Percentiles rank a stretch among this genome's conserved stretches.
phyloP scores from a whole-genome alignment of 2,797 vertebrate genomes.

The Acrossocheilus wenchowensis region DNA sequence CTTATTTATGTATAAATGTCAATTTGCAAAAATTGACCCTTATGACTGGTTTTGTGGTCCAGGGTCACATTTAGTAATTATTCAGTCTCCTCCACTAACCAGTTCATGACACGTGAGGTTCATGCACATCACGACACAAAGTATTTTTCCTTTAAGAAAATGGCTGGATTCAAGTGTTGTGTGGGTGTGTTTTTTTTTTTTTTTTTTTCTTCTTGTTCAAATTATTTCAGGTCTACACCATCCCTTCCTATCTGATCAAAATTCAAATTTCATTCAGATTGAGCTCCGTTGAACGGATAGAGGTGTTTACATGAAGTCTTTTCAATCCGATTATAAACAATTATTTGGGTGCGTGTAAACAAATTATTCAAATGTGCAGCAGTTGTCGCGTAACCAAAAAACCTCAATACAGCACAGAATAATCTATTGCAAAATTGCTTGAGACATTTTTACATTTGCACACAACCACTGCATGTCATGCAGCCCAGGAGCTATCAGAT shows the following conservation, averaged over 20 bases:
- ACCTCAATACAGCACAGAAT: not conserved
- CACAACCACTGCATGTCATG: not conserved
- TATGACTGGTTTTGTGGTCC: too few species aligned
- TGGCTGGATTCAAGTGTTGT: too few species aligned
- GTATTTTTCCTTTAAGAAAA: too few species aligned
- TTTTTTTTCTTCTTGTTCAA: not conserved
- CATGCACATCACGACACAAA: not conserved
- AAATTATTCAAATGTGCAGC: not conserved
- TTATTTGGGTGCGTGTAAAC: not conserved
- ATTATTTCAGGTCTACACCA: not conserved
- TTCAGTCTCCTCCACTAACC: too few species aligned
- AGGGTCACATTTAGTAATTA: too few species aligned
- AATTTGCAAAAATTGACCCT: too few species aligned
- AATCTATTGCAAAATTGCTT: not conserved
- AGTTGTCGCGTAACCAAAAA: not conserved
- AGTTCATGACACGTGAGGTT: too few species aligned
- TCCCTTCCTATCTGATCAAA: not conserved
- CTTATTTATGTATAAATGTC: too few species aligned
- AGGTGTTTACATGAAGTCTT: not conserved
- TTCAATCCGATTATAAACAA: not conserved
- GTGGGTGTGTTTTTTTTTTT: too few species aligned
- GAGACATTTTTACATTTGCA: not conserved
- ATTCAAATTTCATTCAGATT: too few species aligned
- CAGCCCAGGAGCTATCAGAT: rapidly evolving
- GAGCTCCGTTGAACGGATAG: not conserved